Conservation (phyloP, 2,113 vertebrate genomes). For the Pardalotus punctatus region DNA sequence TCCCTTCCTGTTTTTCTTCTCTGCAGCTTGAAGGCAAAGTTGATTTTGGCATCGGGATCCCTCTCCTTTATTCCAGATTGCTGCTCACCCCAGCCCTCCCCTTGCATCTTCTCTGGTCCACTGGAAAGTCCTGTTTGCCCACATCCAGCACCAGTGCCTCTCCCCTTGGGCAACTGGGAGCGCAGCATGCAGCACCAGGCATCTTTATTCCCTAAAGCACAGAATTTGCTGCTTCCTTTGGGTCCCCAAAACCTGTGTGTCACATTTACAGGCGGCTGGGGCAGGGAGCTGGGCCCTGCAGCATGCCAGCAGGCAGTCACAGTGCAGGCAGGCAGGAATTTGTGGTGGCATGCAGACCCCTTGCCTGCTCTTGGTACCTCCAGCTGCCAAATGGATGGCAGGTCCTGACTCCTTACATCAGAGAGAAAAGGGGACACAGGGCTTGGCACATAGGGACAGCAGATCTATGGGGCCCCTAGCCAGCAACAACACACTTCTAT, state of each 20-base stretch:
- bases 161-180: accelerated
- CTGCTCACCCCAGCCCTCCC: background rate
- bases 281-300: background rate
- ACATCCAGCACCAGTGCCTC: accelerated
- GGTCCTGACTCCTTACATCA: background rate
- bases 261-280: background rate
- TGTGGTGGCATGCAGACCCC: accelerated
- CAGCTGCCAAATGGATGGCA: background rate
- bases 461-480: background rate
- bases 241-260: accelerated
- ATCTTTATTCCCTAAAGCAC: background rate
- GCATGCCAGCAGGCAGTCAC: background rate
- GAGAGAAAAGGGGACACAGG: background rate
- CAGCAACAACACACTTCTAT: background rate
- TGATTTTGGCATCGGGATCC: slow-evolving; percentile 39
- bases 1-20: slow-evolving; percentile 60
- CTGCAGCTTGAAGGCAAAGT: background rate
- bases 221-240: background rate
- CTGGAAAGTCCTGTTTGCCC: background rate
- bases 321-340: background rate
- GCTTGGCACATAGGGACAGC: background rate
- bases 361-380: background rate
- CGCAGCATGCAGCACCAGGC: background rate
- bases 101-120: background rate
- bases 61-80: slow-evolving; percentile 17